phyloP scores from a whole-genome alignment of 2,113 vertebrate species.

The Hippopotamus amphibius region DNA sequence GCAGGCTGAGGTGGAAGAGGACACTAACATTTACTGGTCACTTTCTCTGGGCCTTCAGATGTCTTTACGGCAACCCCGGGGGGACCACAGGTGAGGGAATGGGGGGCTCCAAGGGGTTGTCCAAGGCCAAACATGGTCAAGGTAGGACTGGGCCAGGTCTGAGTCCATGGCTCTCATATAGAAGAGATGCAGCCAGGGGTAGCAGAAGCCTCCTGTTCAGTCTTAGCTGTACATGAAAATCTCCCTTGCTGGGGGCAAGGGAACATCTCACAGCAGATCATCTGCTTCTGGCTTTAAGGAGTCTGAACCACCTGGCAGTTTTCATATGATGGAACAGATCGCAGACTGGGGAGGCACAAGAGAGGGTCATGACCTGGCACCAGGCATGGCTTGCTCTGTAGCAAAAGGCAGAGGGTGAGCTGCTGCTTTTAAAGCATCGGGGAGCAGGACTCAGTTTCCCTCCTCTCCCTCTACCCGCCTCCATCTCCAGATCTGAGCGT shows the following conservation, averaged over 20 bases:
- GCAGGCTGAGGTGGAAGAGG: background rate
- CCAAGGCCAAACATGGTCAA: background rate
- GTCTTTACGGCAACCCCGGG: background rate
- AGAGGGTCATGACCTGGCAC: no score
- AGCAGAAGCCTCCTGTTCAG: background rate
- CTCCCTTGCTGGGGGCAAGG: background rate
- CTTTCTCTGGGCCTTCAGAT: background rate
- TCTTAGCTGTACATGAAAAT: rapidly evolving
- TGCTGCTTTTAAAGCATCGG: background rate
- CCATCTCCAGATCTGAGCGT: no score
- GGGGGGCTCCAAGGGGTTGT: background rate
- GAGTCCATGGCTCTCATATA: background rate
- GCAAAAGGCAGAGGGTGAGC: background rate
- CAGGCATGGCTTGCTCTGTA: background rate
- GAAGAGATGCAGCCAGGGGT: background rate
- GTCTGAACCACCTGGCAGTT: background rate
- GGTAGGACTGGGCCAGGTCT: background rate
- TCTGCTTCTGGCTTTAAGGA: background rate
- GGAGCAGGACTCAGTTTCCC: background rate
- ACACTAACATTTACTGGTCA: rapidly evolving
- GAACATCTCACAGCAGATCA: background rate
- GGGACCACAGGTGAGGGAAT: background rate
- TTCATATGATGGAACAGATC: rapidly evolving
- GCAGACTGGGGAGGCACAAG: background rate
- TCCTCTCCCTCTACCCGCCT: background rate